Conservation (phyloP, 2,888 invertebrate genomes). For the Tanytarsus gracilentus region DNA sequence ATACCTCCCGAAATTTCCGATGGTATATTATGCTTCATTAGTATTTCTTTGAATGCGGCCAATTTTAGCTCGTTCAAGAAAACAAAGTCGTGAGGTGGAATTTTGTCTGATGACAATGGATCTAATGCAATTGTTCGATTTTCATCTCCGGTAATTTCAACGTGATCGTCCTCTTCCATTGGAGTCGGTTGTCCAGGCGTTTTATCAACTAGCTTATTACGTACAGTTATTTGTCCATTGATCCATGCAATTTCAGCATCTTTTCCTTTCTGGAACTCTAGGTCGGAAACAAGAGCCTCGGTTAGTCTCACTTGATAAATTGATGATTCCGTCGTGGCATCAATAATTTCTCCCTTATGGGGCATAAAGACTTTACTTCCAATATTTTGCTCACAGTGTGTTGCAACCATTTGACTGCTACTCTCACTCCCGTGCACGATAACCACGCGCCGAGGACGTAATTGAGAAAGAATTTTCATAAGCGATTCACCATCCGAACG, state of each 20-base stretch:
- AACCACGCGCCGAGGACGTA: slow-evolving; percentile 74
- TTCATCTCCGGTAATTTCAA: slow-evolving; percentile 44
- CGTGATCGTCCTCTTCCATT: slow-evolving; percentile 39
- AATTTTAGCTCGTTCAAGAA: slow-evolving; percentile 90
- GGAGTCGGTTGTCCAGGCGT: slow-evolving; percentile 38
- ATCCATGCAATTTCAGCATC: slow-evolving; percentile 97
- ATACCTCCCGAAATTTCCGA: slow-evolving; percentile 89
- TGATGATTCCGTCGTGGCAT: slow-evolving; percentile 95
- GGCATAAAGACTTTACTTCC: slow-evolving; percentile 77
- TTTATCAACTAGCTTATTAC: slow-evolving; percentile 52
- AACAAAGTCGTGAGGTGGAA: slow-evolving; percentile 67
- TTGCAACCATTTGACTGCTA: slow-evolving; percentile 59
- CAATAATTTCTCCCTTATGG: slow-evolving; percentile 67
- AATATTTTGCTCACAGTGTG: slow-evolving; percentile 57
- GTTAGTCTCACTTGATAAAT: slow-evolving; percentile 94
- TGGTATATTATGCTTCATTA: slow-evolving; percentile 62
- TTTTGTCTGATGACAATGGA: slow-evolving; percentile 48
- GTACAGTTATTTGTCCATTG: slow-evolving; percentile 62
- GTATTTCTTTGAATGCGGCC: slow-evolving; percentile 78
- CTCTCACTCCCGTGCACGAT: slow-evolving; percentile 64
- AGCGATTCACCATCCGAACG: slow-evolving; percentile 77
- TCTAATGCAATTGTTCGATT: slow-evolving; percentile 59
- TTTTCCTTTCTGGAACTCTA: slow-evolving; percentile 74
- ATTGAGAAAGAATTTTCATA: slow-evolving; percentile 68
- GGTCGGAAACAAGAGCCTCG: slow-evolving; percentile 78